Percentiles rank a stretch among this genome's conserved stretches.
These are phyloP conservation scores for Drosophila watanabei DNA, from an alignment of 1,140 invertebrate species.

Conservation along the genomic window DNA sequence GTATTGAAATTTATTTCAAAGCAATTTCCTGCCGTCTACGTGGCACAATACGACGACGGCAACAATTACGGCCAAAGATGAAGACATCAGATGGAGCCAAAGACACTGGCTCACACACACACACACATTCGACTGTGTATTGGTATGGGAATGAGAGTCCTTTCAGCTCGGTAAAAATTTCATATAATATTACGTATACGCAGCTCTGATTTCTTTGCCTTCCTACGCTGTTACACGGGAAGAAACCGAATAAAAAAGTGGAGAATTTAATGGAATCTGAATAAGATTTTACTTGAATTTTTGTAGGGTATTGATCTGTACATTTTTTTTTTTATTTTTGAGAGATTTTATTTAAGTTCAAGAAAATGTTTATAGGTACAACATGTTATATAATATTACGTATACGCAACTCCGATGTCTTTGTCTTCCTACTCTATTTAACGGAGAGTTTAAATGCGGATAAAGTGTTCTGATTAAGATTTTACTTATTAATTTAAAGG, in stretches of 20 bases:
- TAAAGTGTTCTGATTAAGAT: neutral
- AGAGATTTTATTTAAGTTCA: no score
- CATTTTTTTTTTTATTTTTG: neutral
- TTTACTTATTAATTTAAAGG: neutral
- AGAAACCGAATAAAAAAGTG: rapidly evolving
- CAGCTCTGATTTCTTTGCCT: slow-evolving; percentile 67
- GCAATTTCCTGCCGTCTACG: slow-evolving; percentile 82
- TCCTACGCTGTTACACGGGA: neutral
- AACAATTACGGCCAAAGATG: slow-evolving; percentile 81
- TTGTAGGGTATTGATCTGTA: no score
- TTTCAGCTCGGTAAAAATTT: slow-evolving; percentile 56
- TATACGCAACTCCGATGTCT: no score
- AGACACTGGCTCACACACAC: slow-evolving; percentile 28
- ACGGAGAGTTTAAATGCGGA: no score
- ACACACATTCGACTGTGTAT: slow-evolving; percentile 1
- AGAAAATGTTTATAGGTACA: neutral
- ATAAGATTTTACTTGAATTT: neutral
- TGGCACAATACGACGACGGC: slow-evolving; percentile 63
- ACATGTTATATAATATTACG: neutral
- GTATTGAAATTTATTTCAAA: slow-evolving; percentile 84
- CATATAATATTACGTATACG: slow-evolving; percentile 78
- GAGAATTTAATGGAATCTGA: no score
- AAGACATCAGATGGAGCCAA: slow-evolving; percentile 70
- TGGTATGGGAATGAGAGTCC: slow-evolving; percentile 3
- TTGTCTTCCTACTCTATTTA: no score